Percentiles rank a stretch among this genome's conserved stretches.
Conservation (phyloP, 2,888 invertebrate species). For the Noctua janthina region DNA sequence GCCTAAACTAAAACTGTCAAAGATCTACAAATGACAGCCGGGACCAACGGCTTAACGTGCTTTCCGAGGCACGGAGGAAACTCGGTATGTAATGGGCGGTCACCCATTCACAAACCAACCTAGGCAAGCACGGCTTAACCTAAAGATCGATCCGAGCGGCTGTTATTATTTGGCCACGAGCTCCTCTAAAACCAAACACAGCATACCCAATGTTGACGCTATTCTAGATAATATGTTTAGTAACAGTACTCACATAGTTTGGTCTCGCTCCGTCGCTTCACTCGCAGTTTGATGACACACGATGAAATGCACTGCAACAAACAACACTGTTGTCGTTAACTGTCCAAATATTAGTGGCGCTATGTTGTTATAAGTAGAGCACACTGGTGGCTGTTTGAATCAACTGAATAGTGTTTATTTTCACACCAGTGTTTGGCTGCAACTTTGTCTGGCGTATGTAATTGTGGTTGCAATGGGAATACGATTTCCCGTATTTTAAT, state of each 20-base stretch:
- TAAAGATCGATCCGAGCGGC: too few relatives aligned
- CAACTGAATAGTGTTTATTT: slow-evolving; percentile 4
- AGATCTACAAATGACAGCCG: too few relatives aligned
- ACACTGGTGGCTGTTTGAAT: neutral
- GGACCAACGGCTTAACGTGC: too few relatives aligned
- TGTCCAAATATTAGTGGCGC: slow-evolving; percentile 26
- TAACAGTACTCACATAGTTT: slow-evolving; percentile 93
- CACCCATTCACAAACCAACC: too few relatives aligned
- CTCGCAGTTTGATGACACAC: slow-evolving; percentile 97
- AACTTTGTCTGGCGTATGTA: neutral
- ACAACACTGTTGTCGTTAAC: slow-evolving; percentile 48
- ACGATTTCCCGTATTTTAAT: neutral
- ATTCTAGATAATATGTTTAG: neutral
- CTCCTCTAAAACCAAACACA: neutral
- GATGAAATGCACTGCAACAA: slow-evolving; percentile 98
- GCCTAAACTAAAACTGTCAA: too few relatives aligned
- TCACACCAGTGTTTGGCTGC: neutral
- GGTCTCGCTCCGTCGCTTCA: slow-evolving; percentile 96
- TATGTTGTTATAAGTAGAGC: neutral
- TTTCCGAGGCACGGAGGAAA: too few relatives aligned
- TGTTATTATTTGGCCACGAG: too few relatives aligned
- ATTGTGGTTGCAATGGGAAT: neutral
- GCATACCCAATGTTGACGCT: neutral
- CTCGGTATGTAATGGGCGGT: too few relatives aligned
- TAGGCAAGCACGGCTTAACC: too few relatives aligned